phyloP scores from a whole-genome alignment of 2,113 vertebrate species.

The Coturnix japonica region DNA sequence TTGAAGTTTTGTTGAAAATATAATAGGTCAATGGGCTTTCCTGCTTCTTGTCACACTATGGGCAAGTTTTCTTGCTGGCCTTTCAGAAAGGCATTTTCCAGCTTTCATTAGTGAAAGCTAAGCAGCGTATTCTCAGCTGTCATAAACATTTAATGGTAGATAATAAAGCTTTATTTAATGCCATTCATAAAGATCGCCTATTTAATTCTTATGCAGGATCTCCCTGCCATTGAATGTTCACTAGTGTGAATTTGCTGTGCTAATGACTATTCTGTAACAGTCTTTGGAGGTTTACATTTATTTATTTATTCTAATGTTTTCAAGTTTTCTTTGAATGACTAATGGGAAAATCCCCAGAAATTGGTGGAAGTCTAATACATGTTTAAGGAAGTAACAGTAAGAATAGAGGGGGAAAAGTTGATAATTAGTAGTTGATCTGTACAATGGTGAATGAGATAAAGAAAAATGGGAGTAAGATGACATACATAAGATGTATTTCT shows the following conservation, averaged over 20 bases:
- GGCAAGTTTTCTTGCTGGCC: not conserved
- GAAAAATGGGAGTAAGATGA: not conserved
- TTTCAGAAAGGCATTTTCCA: not conserved
- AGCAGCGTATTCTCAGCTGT: not conserved
- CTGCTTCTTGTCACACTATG: not conserved
- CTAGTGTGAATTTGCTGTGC: not conserved
- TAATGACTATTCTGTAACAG: not conserved
- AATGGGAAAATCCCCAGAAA: not conserved
- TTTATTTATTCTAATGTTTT: not conserved
- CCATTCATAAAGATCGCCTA: not conserved
- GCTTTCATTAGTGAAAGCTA: not conserved
- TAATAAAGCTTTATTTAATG: not conserved
- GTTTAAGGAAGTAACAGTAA: not conserved
- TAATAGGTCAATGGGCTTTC: not conserved
- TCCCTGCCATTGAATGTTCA: not conserved
- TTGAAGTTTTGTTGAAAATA: not conserved
- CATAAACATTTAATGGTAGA: not conserved
- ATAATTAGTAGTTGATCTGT: not conserved
- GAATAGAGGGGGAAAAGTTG: fast-evolving
- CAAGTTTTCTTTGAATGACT: not conserved
- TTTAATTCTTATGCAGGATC: not conserved
- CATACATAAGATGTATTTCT: not conserved
- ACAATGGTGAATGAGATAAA: not conserved
- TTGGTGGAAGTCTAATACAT: not conserved
- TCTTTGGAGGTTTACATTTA: not conserved